Evolutionary conservation across 2,113 vertebrate species (phyloP).

Genomic region (Zootoca vivipara): DNA sequence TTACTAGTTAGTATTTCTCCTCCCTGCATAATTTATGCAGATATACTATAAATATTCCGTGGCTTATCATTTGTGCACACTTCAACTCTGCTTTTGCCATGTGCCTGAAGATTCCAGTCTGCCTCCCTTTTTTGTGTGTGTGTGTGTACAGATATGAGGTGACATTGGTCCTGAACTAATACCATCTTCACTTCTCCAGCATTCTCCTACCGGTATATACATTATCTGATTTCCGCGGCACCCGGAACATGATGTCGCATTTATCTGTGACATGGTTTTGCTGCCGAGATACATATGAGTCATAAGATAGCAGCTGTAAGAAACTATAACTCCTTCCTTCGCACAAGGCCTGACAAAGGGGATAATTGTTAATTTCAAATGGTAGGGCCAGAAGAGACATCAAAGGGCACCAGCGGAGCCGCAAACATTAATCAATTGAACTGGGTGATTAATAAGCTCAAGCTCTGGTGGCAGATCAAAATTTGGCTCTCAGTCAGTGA

Average conservation of each 20-base stretch:
- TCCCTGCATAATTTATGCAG: conserved; percentile 41
- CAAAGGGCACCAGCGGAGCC: not conserved
- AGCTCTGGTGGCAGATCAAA: not conserved
- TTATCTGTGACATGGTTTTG: not conserved
- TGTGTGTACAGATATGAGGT: conserved; percentile 5
- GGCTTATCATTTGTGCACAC: conserved; percentile 15
- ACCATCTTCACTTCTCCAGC: not conserved
- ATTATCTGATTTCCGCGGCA: conserved; percentile 4
- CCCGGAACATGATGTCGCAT: not conserved
- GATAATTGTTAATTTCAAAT: not conserved
- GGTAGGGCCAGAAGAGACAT: not conserved
- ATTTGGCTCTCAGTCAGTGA: not conserved
- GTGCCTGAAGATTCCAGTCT: not conserved
- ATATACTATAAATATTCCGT: not conserved
- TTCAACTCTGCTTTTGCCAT: not conserved
- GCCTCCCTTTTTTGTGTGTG: not conserved
- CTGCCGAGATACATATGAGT: not conserved
- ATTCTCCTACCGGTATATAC: not conserved
- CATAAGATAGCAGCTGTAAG: not conserved
- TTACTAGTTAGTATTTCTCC: conserved; percentile 35
- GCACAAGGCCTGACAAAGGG: not conserved
- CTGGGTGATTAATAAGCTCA: not conserved
- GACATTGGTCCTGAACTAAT: conserved; percentile 5
- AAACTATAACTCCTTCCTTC: not conserved
- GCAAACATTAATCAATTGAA: not conserved